Conservation (phyloP, 2,113 vertebrate species). For the Ailuropoda melanoleuca region DNA sequence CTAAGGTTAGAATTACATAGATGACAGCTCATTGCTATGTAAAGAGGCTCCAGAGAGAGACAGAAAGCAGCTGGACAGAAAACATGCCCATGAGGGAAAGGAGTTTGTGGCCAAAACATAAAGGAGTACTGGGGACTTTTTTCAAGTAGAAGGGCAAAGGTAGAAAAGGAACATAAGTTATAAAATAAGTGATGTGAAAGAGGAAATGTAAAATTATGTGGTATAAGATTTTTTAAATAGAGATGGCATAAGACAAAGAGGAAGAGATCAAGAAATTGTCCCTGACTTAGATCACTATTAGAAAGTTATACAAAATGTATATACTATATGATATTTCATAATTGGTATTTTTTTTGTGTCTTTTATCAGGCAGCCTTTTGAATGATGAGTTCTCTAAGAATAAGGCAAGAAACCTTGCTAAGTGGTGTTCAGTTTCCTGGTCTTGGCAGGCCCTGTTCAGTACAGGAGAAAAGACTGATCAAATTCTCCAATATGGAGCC, state of each 20-base stretch:
- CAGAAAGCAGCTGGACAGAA: neutral
- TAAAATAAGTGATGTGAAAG: slow-evolving; percentile 51
- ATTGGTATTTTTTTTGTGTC: neutral
- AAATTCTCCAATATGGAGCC: neutral
- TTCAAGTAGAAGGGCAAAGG: neutral
- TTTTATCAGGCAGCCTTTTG: neutral
- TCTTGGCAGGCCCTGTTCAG: neutral
- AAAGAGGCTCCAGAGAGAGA: neutral
- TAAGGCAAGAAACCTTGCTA: slow-evolving; percentile 23
- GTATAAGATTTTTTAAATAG: slow-evolving; percentile 37
- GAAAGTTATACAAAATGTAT: neutral
- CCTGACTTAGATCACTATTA: neutral
- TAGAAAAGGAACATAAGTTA: slow-evolving; percentile 17
- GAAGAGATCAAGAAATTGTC: neutral
- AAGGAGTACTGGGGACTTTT: neutral
- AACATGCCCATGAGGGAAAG: neutral
- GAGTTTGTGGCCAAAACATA: neutral
- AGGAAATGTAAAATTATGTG: slow-evolving; percentile 44
- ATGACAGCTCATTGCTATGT: neutral
- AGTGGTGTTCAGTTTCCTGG: slow-evolving; percentile 19
- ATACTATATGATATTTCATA: neutral
- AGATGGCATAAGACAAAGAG: slow-evolving; percentile 27
- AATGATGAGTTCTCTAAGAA: neutral
- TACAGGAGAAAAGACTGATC: neutral
- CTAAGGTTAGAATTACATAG: slow-evolving; percentile 11